Percentiles rank a stretch among this genome's conserved stretches.
These are phyloP conservation scores for Galaxea fascicularis DNA, from an alignment of 92 coral and sea anemone species.

Conservation along the genomic window DNA sequence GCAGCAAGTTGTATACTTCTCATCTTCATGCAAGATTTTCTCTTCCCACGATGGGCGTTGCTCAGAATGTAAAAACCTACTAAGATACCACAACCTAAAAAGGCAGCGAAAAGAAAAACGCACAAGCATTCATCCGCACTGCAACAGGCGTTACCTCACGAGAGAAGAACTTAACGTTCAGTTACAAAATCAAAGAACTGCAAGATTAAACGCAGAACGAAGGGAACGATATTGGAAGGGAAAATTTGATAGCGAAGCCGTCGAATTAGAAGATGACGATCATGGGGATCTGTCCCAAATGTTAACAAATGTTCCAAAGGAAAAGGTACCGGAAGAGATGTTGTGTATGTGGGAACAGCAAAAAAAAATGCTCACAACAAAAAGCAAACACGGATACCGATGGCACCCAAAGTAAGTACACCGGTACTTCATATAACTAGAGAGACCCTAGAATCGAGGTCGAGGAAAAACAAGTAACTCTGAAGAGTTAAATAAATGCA, in stretches of 20 bases:
- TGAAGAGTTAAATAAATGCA: too few relatives aligned
- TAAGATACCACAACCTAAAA: neutral
- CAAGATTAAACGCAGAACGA: slow-evolving; percentile 8
- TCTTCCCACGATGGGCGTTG: neutral
- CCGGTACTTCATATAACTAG: neutral
- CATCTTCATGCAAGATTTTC: neutral
- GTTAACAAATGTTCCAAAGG: neutral
- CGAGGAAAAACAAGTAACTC: neutral
- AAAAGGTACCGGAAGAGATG: slow-evolving; percentile 17
- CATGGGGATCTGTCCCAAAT: slow-evolving; percentile 37
- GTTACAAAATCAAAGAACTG: neutral
- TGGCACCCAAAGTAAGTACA: slow-evolving; percentile 61
- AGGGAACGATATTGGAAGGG: slow-evolving; percentile 26
- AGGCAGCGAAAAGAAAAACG: slow-evolving; percentile 18
- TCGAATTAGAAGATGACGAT: slow-evolving; percentile 21
- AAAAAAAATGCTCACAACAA: neutral
- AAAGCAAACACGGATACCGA: slow-evolving; percentile 19
- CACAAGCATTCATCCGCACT: neutral
- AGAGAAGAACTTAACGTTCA: slow-evolving; percentile 13
- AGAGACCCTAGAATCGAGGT: neutral
- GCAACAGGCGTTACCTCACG: neutral
- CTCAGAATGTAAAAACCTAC: neutral
- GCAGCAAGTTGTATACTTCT: neutral
- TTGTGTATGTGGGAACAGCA: slow-evolving; percentile 43
- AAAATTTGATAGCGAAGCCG: neutral